Base-by-base conservation (phyloP, 2,797 vertebrate genomes). In the Falco concolor region DNA sequence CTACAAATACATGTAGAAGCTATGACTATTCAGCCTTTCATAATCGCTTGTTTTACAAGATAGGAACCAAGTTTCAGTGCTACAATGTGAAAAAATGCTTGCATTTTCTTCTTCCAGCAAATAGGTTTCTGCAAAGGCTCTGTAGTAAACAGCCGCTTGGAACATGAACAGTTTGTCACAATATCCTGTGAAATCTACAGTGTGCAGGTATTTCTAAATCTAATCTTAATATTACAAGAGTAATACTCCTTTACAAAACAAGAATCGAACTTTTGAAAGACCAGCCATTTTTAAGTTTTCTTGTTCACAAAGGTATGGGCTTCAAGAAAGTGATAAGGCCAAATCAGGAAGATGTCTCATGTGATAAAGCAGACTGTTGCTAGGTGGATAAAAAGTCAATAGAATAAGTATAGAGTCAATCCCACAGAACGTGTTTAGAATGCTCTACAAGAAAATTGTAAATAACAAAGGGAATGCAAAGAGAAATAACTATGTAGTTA, bases 121-220 rank as follows among this genome's bases (percentile, higher is more conserved):
- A 93, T 38, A 34, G 97, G 96, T 64, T 69, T 98, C 87, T 98
- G 98, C 92, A 47, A 42, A 49, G 97, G 97, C 84, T 92, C 95
- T 56, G n/a, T 97, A 68, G 25, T 28, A 77, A 23, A 72, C 7
- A 61, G 4, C 5, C 1, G 0, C 10, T 0, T 0, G 8, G 2
- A 15, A 10, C 0, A 5, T 1, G 0, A 50, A 52, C 36, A 50
- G 19, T 25, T 13, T 38, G 53, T 97, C 82, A 54, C 22, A 5
- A 25, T 53, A 73, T 70, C 63, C 44, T 98, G 98, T 73, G 75
- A 97, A 44, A 94, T 98, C 93, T 98, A 97, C 92, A 36, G 42
- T 57, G 36, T 13, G 19, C 95, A 97, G 98, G 98, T 98, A 98
- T 85, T 95, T 95, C 91, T 96, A 59, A 68, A 54, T 80, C 56